phyloP scores from a whole-genome alignment of 2,797 vertebrate species.

The Diplodus sargus region DNA sequence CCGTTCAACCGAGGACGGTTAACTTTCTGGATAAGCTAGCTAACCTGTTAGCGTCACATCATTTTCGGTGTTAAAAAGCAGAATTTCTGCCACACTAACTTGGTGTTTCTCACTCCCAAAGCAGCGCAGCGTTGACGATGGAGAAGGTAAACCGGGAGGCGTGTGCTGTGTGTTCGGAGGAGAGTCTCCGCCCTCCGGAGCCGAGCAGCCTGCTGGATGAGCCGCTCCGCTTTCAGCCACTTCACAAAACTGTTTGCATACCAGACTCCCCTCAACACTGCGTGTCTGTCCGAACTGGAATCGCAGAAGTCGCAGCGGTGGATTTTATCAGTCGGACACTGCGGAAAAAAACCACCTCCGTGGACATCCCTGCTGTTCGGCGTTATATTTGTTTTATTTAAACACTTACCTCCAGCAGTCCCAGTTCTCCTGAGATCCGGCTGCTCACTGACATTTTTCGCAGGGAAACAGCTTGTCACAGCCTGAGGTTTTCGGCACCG shows the following conservation, averaged over 20 bases:
- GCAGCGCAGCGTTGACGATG: background rate
- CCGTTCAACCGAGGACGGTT: background rate
- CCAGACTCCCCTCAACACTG: slow-evolving; percentile 61
- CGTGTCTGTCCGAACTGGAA: slow-evolving; percentile 60
- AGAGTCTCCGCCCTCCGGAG: slow-evolving; percentile 74
- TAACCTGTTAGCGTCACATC: background rate
- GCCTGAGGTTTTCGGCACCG: slow-evolving; percentile 52
- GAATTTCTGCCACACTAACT: background rate
- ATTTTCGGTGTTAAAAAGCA: background rate
- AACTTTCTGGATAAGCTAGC: background rate
- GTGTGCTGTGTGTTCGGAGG: slow-evolving; percentile 51
- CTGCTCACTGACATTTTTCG: slow-evolving; percentile 44
- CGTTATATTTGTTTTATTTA: slow-evolving; percentile 7
- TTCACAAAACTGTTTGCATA: slow-evolving; percentile 75
- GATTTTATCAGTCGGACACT: slow-evolving; percentile 71
- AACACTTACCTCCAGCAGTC: slow-evolving; percentile 20
- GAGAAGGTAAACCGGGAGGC: slow-evolving; percentile 59
- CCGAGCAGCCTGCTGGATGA: slow-evolving; percentile 61
- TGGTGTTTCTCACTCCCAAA: background rate
- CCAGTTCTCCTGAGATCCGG: slow-evolving; percentile 20
- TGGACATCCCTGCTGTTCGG: slow-evolving; percentile 53
- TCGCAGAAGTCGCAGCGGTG: slow-evolving; percentile 67
- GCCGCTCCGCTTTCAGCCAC: slow-evolving; percentile 60
- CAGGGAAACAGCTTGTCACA: slow-evolving; percentile 41
- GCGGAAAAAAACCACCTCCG: slow-evolving; percentile 38